A percentile compares a stretch with the other conserved stretches of the same genome.
Conservation (phyloP, 2,113 vertebrate genomes). For the Pampusana beccarii region DNA sequence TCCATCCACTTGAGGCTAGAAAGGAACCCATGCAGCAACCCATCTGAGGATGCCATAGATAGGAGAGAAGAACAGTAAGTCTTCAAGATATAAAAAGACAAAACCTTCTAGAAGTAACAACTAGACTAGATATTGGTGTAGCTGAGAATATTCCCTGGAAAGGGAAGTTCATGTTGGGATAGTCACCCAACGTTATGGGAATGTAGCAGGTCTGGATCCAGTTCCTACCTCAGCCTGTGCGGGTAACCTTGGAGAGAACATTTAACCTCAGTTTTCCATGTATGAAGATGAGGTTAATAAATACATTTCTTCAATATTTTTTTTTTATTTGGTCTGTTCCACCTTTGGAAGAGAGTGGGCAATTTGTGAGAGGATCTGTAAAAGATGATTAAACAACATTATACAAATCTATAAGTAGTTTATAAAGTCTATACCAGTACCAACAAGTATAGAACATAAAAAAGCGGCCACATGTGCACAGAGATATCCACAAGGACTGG, state of each 20-base stretch:
- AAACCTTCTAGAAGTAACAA: background rate
- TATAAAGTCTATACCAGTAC: background rate
- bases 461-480: accelerated
- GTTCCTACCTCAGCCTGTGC: background rate
- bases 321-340: background rate
- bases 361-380: background rate
- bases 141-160: background rate
- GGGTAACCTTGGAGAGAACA: background rate
- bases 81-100: background rate
- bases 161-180: background rate
- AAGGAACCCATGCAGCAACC: background rate
- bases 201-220: background rate
- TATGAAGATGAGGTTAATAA: background rate
- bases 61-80: background rate
- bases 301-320: background rate
- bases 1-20: background rate
- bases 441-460: background rate
- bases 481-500: background rate
- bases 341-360: background rate
- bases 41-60: background rate
- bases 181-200: background rate
- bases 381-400: background rate
- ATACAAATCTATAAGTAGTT: background rate
- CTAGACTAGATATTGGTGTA: background rate
- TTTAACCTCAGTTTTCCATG: background rate